phyloP scores from a whole-genome alignment of 1,140 invertebrate genomes.

The Bombus pyrosoma region DNA sequence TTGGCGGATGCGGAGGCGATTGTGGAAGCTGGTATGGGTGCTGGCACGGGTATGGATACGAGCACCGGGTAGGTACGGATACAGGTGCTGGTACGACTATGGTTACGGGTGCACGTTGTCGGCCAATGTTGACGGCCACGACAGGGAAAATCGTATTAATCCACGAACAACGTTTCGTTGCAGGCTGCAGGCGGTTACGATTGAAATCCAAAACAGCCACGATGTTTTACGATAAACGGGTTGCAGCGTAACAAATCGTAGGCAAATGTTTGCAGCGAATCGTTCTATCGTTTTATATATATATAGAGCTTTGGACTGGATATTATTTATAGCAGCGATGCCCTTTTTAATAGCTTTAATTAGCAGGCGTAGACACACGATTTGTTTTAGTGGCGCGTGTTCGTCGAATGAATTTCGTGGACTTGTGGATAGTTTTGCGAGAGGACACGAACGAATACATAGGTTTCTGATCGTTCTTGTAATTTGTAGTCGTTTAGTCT shows the following conservation, averaged over 20 bases:
- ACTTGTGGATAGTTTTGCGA: no score
- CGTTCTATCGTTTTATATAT: background rate
- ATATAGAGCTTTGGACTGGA: background rate
- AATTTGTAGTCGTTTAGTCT: no score
- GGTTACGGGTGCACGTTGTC: background rate
- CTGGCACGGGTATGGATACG: background rate
- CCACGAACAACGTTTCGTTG: constrained; percentile 6
- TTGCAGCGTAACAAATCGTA: background rate
- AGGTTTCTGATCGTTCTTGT: no score
- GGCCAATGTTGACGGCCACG: background rate
- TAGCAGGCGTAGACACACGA: no score
- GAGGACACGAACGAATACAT: no score
- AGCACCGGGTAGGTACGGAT: background rate
- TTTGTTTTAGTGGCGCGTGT: background rate
- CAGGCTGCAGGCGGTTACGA: background rate
- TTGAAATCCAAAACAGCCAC: constrained; percentile 1
- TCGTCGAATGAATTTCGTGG: no score
- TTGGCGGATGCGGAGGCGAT: background rate
- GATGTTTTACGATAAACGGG: constrained; percentile 2
- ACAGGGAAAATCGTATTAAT: constrained; percentile 39
- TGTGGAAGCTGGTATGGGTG: background rate
- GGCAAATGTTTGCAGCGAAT: background rate
- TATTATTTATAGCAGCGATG: background rate
- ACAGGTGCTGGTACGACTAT: background rate
- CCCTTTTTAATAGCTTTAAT: background rate